A percentile compares a stretch with the other conserved stretches of the same genome.
Conservation (phyloP, 2,797 vertebrate species). For the Helarctos malayanus region DNA sequence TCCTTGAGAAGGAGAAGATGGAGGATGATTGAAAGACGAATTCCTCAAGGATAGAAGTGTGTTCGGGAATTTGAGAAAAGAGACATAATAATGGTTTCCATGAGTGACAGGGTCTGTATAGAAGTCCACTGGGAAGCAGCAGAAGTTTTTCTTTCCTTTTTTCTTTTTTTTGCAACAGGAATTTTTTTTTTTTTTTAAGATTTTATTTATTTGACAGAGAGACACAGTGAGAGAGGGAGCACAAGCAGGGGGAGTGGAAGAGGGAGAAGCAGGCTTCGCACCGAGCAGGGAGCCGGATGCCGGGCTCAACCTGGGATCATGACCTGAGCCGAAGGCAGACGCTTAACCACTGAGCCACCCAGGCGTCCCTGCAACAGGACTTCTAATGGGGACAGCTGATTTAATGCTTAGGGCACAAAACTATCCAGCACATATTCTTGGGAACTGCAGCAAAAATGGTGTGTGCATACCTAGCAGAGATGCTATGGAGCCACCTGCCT, state of each 20-base stretch:
- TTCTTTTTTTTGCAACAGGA: too few relatives aligned
- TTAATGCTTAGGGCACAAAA: neutral
- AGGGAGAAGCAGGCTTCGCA: too few relatives aligned
- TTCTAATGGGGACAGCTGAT: neutral
- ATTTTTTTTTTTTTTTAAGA: too few relatives aligned
- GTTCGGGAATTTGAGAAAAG: neutral
- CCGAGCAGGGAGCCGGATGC: too few relatives aligned
- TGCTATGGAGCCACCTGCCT: neutral
- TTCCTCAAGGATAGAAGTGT: neutral
- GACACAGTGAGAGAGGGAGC: too few relatives aligned
- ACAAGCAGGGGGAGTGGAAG: too few relatives aligned
- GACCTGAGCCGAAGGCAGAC: too few relatives aligned
- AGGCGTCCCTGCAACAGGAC: neutral
- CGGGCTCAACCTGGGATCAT: too few relatives aligned
- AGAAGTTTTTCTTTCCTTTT: neutral
- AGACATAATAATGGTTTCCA: neutral
- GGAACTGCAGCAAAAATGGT: neutral
- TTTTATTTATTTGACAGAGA: too few relatives aligned
- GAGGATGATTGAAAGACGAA: constrained; percentile 16
- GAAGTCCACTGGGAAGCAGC: neutral
- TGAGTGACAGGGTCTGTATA: neutral
- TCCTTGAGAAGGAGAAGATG: neutral
- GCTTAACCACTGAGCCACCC: too few relatives aligned
- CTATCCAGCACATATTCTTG: neutral
- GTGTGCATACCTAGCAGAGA: neutral